Conservation (phyloP, 2,797 vertebrate genomes). For the Pseudocheirus occidentalis region DNA sequence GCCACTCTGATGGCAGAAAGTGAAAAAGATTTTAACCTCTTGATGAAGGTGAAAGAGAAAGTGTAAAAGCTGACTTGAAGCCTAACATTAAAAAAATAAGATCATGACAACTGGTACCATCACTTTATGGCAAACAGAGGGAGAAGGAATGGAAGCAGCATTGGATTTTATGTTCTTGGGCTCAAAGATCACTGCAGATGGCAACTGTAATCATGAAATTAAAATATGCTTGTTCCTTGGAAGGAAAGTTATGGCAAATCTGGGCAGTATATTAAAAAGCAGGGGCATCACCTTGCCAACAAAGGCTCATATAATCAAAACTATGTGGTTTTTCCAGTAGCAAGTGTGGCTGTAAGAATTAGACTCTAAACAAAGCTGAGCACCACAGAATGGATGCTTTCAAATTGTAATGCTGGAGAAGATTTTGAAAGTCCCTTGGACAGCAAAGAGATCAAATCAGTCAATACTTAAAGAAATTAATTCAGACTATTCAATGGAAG, state of each 20-base stretch:
- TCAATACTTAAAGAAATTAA: background rate
- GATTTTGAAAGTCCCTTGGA: background rate
- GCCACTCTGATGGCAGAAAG: background rate
- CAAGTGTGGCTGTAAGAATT: background rate
- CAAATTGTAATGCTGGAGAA: background rate
- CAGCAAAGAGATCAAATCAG: background rate
- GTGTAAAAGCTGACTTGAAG: background rate
- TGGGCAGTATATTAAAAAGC: background rate
- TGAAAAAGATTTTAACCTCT: background rate
- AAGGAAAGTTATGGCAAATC: background rate
- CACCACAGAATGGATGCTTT: background rate
- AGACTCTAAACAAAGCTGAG: background rate
- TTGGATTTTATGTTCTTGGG: background rate
- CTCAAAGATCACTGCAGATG: background rate
- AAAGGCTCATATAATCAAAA: background rate
- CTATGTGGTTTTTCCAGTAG: background rate
- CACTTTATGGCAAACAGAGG: background rate
- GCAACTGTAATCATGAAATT: background rate
- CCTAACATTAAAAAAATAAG: background rate
- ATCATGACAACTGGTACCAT: background rate
- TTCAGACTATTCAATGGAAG: background rate
- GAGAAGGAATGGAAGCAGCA: background rate
- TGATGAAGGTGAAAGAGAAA: background rate
- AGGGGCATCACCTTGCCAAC: background rate
- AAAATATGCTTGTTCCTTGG: background rate